A percentile compares a stretch with the other conserved stretches of the same genome.
phyloP scores from a whole-genome alignment of 2,113 vertebrate species.

The Neolamprologus fasciatus region DNA sequence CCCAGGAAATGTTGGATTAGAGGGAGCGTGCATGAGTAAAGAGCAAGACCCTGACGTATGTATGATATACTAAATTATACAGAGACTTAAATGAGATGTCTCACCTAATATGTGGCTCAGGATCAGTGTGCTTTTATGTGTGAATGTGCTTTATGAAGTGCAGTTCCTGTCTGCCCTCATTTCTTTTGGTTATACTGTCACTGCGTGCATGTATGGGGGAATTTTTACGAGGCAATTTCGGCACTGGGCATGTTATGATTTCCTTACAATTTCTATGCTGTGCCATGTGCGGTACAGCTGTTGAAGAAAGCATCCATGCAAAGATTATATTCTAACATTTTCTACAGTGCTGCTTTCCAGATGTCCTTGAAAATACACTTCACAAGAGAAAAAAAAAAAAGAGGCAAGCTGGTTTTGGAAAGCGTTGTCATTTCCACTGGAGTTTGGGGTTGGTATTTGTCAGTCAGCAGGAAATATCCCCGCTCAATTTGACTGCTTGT shows the following conservation, averaged over 20 bases:
- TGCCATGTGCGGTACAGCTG: constrained; percentile 46
- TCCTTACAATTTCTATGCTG: constrained; percentile 22
- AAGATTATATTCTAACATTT: constrained; percentile 17
- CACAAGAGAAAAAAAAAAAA: not conserved
- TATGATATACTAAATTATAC: constrained; percentile 84
- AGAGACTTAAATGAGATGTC: constrained; percentile 85
- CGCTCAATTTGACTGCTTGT: not conserved
- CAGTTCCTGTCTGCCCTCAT: not conserved
- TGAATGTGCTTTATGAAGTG: constrained; percentile 78
- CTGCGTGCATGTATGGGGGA: not conserved
- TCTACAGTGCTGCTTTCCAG: constrained; percentile 22
- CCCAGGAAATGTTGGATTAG: constrained; percentile 63
- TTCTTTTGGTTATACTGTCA: constrained; percentile 11
- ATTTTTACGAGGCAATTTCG: constrained; percentile 33
- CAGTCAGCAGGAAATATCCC: constrained; percentile 12
- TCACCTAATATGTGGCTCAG: constrained; percentile 79
- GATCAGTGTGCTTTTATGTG: constrained; percentile 65
- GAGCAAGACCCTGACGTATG: constrained; percentile 69
- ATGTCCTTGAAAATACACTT: constrained; percentile 51
- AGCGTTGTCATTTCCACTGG: not conserved
- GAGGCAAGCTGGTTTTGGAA: constrained; percentile 30
- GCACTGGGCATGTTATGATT: constrained; percentile 30
- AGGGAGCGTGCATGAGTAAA: constrained; percentile 25
- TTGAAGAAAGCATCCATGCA: constrained; percentile 8
- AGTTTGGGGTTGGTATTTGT: constrained; percentile 29